These are phyloP conservation scores for Drosophila kepulauana DNA, from an alignment of 1,140 invertebrate genomes.

Conservation along the genomic window DNA sequence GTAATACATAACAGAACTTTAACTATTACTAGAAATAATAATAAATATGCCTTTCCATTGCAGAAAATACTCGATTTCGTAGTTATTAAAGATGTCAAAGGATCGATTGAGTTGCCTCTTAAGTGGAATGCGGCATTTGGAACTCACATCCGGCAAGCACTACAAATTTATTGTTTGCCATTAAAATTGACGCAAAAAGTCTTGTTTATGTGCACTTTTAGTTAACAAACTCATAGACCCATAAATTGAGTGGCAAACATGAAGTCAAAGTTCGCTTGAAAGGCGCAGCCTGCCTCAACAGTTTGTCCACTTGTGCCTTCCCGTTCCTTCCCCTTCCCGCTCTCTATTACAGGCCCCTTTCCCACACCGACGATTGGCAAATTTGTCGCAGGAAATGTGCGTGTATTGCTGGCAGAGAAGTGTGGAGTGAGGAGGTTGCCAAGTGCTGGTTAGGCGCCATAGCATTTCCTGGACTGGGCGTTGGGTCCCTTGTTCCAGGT, in stretches of 20 bases:
- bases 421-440: neutral
- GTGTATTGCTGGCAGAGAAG: constrained; percentile 41
- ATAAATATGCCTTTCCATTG: neutral
- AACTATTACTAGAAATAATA: neutral
- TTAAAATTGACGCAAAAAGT: constrained; percentile 74
- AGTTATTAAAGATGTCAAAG: constrained; percentile 38
- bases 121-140: constrained; percentile 6
- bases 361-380: constrained; percentile 51
- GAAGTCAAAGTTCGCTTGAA: constrained; percentile 78
- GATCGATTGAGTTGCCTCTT: constrained; percentile 35
- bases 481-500: neutral
- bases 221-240: constrained; percentile 81
- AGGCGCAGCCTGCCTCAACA: constrained; percentile 40
- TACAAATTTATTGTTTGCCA: constrained; percentile 66
- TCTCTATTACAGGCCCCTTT: constrained; percentile 31
- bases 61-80: constrained; percentile 32
- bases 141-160: constrained; percentile 22
- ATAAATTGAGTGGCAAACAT: constrained; percentile 76
- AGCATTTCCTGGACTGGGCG: constrained; percentile 1
- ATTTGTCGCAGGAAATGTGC: constrained; percentile 82
- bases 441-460: constrained; percentile 51
- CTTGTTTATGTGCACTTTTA: constrained; percentile 79
- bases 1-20: too few relatives aligned
- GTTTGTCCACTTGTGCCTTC: constrained; percentile 24
- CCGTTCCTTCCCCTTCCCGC: neutral